Evolutionary conservation across 1,140 invertebrate species (phyloP).

Genomic region (Drosophila subobscura): DNA sequence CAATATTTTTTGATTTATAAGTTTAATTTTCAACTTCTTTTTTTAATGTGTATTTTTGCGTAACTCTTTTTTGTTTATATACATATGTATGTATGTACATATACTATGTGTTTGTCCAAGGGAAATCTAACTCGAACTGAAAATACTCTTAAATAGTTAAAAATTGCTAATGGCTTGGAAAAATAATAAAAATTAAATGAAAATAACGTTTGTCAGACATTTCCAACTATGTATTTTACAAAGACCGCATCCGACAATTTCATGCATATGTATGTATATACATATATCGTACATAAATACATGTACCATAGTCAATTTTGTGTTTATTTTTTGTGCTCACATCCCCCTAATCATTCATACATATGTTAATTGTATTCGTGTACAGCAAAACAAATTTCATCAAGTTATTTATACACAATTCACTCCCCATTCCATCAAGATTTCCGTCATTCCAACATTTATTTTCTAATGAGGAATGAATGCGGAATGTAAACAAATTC

Average conservation of each 20-base stretch:
- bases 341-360: conserved; percentile 37
- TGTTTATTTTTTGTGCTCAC: conserved; percentile 60
- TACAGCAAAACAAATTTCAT: conserved; percentile 59
- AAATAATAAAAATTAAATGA: conserved; percentile 18
- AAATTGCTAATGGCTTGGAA: conserved; percentile 53
- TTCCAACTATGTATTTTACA: conserved; percentile 44
- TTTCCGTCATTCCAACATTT: conserved; percentile 6
- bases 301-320: conserved; percentile 48
- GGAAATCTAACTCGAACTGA: conserved; percentile 25
- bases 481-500: conserved; percentile 5
- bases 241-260: conserved; percentile 16
- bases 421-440: conserved; percentile 1
- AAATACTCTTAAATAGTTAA: conserved; percentile 56
- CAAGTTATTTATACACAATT: conserved; percentile 26
- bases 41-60: conserved; percentile 66
- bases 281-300: neutral
- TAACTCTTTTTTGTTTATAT: conserved; percentile 66
- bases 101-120: neutral
- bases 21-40: conserved; percentile 26
- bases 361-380: conserved; percentile 51
- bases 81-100: conserved; percentile 58
- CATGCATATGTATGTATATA: conserved; percentile 17
- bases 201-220: conserved; percentile 31
- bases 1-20: conserved; percentile 37
- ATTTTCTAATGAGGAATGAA: neutral